phyloP scores from a whole-genome alignment of 1,140 invertebrate species.

The Zophobas morio region DNA sequence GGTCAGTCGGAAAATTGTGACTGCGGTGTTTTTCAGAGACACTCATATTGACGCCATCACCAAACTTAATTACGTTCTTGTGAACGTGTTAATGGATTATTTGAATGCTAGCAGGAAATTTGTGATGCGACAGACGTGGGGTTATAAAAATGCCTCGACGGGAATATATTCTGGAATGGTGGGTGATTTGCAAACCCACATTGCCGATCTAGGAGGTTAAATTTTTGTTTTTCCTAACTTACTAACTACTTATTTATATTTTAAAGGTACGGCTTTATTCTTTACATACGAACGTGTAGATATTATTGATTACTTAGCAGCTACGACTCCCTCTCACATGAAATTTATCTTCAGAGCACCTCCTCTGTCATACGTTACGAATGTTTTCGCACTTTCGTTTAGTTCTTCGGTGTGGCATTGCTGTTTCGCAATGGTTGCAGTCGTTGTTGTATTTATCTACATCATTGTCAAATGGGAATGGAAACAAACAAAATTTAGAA shows the following conservation, averaged over 20 bases:
- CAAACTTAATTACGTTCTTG: slow-evolving; percentile 73
- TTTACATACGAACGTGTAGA: slow-evolving; percentile 70
- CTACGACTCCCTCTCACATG: slow-evolving; percentile 72
- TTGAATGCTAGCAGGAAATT: slow-evolving; percentile 70
- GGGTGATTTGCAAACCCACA: slow-evolving; percentile 70
- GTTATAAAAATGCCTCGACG: slow-evolving; percentile 59
- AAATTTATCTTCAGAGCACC: slow-evolving; percentile 76
- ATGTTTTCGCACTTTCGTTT: slow-evolving; percentile 76
- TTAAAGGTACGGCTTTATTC: slow-evolving; percentile 71
- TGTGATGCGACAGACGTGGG: slow-evolving; percentile 68
- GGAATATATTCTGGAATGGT: slow-evolving; percentile 74
- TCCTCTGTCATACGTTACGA: slow-evolving; percentile 75
- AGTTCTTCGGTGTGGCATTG: slow-evolving; percentile 61
- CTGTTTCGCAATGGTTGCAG: slow-evolving; percentile 48
- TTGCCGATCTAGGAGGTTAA: slow-evolving; percentile 74
- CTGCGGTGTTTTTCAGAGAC: slow-evolving; percentile 64
- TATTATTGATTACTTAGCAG: slow-evolving; percentile 72
- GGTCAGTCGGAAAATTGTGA: too few species aligned
- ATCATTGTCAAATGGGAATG: slow-evolving; percentile 59
- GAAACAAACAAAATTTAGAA: slow-evolving; percentile 50
- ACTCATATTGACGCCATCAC: slow-evolving; percentile 73
- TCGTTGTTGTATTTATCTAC: slow-evolving; percentile 54
- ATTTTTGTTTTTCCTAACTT: neutral
- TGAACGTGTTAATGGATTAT: slow-evolving; percentile 69
- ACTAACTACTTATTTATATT: slow-evolving; percentile 26